Conservation (phyloP, 2,888 invertebrate genomes). For the Caenorhabditis drosophilae region DNA sequence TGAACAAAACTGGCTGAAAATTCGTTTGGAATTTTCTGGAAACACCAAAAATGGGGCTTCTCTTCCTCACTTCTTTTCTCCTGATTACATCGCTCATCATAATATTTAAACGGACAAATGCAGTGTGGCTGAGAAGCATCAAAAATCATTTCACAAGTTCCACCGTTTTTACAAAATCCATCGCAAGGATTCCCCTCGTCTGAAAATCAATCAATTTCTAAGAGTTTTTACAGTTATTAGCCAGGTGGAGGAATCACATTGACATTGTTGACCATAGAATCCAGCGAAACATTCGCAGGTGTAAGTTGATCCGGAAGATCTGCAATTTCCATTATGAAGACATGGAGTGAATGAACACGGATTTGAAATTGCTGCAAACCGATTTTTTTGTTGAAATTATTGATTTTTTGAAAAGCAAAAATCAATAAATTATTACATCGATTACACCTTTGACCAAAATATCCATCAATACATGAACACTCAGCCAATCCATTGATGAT, state of each 20-base stretch:
- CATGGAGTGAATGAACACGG: constrained; percentile 28
- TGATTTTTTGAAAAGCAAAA: too few species aligned
- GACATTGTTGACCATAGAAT: constrained; percentile 35
- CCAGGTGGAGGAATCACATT: constrained; percentile 10
- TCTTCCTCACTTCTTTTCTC: too few species aligned
- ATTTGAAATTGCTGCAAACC: constrained; percentile 20
- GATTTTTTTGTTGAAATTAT: constrained; percentile 4
- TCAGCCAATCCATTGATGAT: constrained; percentile 21
- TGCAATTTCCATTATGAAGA: constrained; percentile 30
- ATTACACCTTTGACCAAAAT: constrained; percentile 36
- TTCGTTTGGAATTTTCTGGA: too few species aligned
- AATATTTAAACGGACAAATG: constrained; percentile 30
- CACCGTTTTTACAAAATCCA: constrained; percentile 33
- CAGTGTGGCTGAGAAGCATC: constrained; percentile 23
- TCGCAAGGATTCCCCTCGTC: constrained; percentile 29
- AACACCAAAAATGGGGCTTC: too few species aligned
- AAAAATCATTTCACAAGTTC: constrained; percentile 26
- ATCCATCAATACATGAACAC: constrained; percentile 37
- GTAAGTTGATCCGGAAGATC: constrained; percentile 23
- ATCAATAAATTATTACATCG: constrained; percentile 16
- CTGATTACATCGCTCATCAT: constrained; percentile 27
- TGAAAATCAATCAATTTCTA: neutral
- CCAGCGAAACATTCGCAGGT: constrained; percentile 22
- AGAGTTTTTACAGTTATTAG: neutral
- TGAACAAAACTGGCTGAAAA: too few species aligned